Evolutionary conservation across 2,888 invertebrate genomes (phyloP), one percentile per base, ranked within the genome.

Genomic region (Strigamia maritima): DNA sequence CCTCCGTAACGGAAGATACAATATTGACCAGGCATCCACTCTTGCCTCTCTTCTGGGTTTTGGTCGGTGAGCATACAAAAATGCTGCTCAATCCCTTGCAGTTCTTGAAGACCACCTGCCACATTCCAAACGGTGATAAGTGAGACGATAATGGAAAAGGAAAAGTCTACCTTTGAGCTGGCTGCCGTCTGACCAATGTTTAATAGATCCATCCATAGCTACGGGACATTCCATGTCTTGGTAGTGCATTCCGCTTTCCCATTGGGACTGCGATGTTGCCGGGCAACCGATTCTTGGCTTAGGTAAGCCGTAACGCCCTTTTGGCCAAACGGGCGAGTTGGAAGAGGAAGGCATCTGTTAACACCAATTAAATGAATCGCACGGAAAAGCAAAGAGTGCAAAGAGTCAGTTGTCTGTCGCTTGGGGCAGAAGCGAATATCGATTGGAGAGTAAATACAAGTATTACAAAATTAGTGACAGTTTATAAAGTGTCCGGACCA

Each of bases 201-300:
- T 70, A 12, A 82, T 79, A 80, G 82, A 82, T 7, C 80, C 81
- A 77, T 83, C 83, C 74, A 82, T 79, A 8, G 82, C 81, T 24
- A 81, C 80, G 8, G 83, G 82, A 54, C 83, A 82, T 26, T 81
- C 79, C 49, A 83, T 80, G 24, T 82, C 82, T 31, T 83, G 83
- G 40, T 81, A 82, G 4, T 82, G 74, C 70, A 80, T 81, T 14
- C 83, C 83, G 2, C 81, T 82, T 40, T 81, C 75, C 83, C 83
- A 83, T 35, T 76, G 75, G 77, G 81, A 80, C 24, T 78, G 79
- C 24, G 24, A 70, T 26, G 81, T 78, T 16, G 78, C 49, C 0
- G 83, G 83, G 78, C 83, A 83, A 19, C 83, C 83, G 12, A 81
- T 82, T 8, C 81, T 79, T 4, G 83, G 82, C 82, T 82, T 83